A percentile compares a stretch with the other conserved stretches of the same genome.
Evolutionary conservation across 2,113 vertebrate species (phyloP).

Genomic region (Oreochromis aureus): DNA sequence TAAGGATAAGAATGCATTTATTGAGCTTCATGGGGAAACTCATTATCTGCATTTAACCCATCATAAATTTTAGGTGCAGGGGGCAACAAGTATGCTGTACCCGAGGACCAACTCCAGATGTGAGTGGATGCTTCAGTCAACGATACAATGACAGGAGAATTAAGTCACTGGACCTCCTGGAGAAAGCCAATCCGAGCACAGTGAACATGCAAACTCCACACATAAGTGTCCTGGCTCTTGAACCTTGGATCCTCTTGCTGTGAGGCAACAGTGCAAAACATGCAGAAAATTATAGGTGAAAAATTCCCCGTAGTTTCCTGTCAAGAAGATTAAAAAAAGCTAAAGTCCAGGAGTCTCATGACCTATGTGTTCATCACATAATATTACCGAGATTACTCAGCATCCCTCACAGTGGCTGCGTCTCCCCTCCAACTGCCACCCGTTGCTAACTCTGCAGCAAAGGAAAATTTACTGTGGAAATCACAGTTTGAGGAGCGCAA

Average conservation of each 20-base stretch:
- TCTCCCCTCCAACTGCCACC: neutral
- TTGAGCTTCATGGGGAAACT: neutral
- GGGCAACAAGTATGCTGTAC: neutral
- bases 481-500: conserved; percentile 4
- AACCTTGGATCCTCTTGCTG: neutral
- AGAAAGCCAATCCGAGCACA: neutral
- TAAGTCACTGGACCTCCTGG: neutral
- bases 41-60: neutral
- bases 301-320: neutral
- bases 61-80: fast-evolving
- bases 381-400: conserved; percentile 43
- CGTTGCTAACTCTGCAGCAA: neutral
- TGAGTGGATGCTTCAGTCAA: neutral
- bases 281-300: neutral
- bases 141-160: neutral
- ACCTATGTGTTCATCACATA: conserved; percentile 10
- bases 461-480: conserved; percentile 8
- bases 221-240: neutral
- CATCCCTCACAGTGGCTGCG: conserved; percentile 14
- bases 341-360: neutral
- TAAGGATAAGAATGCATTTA: neutral
- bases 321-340: neutral
- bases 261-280: neutral
- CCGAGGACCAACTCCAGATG: neutral
- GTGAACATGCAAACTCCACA: neutral